Evolutionary conservation across 2,888 invertebrate genomes (phyloP).

Genomic region (Tetanocera ferruginea): DNA sequence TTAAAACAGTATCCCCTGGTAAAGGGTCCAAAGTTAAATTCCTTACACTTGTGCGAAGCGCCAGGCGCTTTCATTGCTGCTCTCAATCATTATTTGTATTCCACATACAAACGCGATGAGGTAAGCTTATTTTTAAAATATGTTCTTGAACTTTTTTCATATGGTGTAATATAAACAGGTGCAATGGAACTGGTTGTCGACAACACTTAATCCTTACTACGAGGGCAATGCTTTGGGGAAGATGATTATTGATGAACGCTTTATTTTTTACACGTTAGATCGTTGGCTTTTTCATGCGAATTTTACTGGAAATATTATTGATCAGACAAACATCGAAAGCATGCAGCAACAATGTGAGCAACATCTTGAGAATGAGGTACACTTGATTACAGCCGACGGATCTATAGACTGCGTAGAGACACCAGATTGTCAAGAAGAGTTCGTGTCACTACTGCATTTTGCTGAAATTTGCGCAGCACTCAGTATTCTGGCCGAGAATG

Average conservation of each 20-base stretch:
- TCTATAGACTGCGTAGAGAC: slow-evolving; percentile 88
- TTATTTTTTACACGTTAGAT: slow-evolving; percentile 81
- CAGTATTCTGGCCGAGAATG: slow-evolving; percentile 77
- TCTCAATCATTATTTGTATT: slow-evolving; percentile 85
- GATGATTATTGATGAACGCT: slow-evolving; percentile 83
- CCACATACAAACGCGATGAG: slow-evolving; percentile 73
- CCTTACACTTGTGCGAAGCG: slow-evolving; percentile 95
- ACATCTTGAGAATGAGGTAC: slow-evolving; percentile 72
- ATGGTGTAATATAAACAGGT: slow-evolving; percentile 65
- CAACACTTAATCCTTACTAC: slow-evolving; percentile 91
- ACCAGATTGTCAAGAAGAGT: slow-evolving; percentile 89
- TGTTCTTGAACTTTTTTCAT: background rate
- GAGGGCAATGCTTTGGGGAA: slow-evolving; percentile 83
- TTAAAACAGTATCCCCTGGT: slow-evolving; percentile 76
- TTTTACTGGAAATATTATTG: slow-evolving; percentile 87
- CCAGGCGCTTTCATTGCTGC: slow-evolving; percentile 96
- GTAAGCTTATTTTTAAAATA: slow-evolving; percentile 68
- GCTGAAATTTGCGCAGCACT: slow-evolving; percentile 87
- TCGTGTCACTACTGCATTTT: slow-evolving; percentile 83
- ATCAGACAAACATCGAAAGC: slow-evolving; percentile 76
- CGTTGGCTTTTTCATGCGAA: slow-evolving; percentile 92
- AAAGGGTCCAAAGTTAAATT: slow-evolving; percentile 72
- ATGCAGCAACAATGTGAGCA: slow-evolving; percentile 72
- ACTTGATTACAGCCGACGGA: slow-evolving; percentile 92
- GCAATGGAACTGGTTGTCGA: slow-evolving; percentile 87